phyloP scores from a whole-genome alignment of 2,888 invertebrate species.

The Drosophila merina region DNA sequence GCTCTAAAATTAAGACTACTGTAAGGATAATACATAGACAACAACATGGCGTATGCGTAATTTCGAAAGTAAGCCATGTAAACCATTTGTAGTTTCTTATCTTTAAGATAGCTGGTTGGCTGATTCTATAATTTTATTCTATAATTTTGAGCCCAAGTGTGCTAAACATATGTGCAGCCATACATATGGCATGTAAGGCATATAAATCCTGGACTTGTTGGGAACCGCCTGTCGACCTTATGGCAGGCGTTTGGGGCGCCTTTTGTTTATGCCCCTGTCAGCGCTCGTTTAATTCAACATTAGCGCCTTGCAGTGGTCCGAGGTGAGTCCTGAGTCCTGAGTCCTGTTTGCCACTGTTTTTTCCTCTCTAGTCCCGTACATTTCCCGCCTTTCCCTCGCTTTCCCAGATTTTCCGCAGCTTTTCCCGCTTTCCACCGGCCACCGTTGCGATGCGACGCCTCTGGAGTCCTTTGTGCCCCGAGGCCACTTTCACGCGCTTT shows the following conservation, averaged over 20 bases:
- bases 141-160: conserved; percentile 1
- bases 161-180: conserved; percentile 6
- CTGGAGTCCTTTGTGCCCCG: conserved; percentile 56
- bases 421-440: conserved; percentile 15
- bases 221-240: conserved; percentile 36
- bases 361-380: no score
- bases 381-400: conserved; percentile 11
- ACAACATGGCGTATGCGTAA: background rate
- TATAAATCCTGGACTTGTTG: conserved; percentile 42
- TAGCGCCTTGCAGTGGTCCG: conserved; percentile 73
- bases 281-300: conserved; percentile 78
- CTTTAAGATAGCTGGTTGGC: no score
- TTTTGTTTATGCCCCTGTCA: conserved; percentile 74
- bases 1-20: no score
- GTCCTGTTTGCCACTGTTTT: conserved; percentile 44
- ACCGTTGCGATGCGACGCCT: conserved; percentile 47
- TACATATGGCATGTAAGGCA: conserved; percentile 22
- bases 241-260: conserved; percentile 30
- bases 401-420: no score
- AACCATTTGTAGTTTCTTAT: no score
- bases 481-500: conserved; percentile 60
- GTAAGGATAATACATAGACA: no score
- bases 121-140: background rate
- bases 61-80: background rate
- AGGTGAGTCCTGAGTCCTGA: conserved; percentile 23